phyloP scores from a whole-genome alignment of 2,888 invertebrate genomes.

The Drosophila anceps region DNA sequence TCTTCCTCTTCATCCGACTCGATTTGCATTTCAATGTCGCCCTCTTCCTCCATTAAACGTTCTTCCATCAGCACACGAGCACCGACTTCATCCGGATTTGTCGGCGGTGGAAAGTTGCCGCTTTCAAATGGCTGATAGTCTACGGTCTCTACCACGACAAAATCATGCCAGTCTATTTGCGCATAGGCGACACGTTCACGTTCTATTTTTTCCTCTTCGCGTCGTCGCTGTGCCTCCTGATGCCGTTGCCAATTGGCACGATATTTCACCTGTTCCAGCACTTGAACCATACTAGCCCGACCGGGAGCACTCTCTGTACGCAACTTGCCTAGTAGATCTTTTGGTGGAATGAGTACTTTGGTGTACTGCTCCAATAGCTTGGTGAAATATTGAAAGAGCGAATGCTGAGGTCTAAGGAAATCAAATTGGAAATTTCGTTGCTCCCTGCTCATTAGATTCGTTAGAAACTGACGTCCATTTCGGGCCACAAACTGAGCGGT shows the following conservation, averaged over 20 bases:
- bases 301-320: constrained; percentile 91
- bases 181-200: constrained; percentile 97
- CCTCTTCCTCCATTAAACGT: constrained; percentile 90
- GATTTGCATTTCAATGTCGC: constrained; percentile 95
- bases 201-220: constrained; percentile 98
- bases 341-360: constrained; percentile 97
- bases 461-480: constrained; percentile 98
- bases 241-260: constrained; percentile 98
- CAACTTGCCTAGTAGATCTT: constrained; percentile 93
- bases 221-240: constrained; percentile 95
- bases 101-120: constrained; percentile 98
- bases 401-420: constrained; percentile 98
- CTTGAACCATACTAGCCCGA: constrained; percentile 86
- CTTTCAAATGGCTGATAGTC: constrained; percentile 99
- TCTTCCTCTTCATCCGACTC: constrained; percentile 92
- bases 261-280: constrained; percentile 95
- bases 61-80: constrained; percentile 96
- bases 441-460: constrained; percentile 99
- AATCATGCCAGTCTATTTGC: constrained; percentile 99
- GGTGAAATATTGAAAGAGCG: constrained; percentile 99
- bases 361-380: constrained; percentile 99
- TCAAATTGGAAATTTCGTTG: constrained; percentile 99
- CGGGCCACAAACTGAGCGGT: constrained; percentile 99
- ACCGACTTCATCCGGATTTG: constrained; percentile 98
- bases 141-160: constrained; percentile 99